Conservation (phyloP, 2,113 vertebrate species). For the Narcine bancroftii region DNA sequence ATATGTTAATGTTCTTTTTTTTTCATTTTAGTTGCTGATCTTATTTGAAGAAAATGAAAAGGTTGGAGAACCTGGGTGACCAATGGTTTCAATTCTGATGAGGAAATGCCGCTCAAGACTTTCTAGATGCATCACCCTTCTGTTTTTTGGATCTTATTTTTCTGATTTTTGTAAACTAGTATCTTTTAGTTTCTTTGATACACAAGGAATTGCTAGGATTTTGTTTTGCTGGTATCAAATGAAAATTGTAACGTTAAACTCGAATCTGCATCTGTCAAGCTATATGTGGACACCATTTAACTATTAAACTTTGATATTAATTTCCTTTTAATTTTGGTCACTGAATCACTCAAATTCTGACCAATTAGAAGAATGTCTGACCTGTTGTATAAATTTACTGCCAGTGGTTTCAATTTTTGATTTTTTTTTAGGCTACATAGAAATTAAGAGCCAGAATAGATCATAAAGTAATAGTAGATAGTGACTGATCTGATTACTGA, state of each 20-base stretch:
- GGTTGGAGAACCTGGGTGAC: not conserved
- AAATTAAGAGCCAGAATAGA: too few relatives aligned
- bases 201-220: not conserved
- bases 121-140: not conserved
- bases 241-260: not conserved
- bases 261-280: not conserved
- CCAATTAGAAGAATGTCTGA: too few relatives aligned
- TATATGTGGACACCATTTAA: not conserved
- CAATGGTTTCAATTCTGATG: not conserved
- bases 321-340: not conserved
- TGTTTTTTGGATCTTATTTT: not conserved
- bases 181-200: constrained; percentile 10
- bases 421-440: too few relatives aligned
- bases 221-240: not conserved
- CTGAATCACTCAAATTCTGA: too few relatives aligned
- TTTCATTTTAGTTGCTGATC: constrained; percentile 14
- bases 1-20: not conserved
- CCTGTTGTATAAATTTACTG: too few relatives aligned
- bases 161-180: not conserved
- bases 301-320: constrained; percentile 26
- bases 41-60: constrained; percentile 13
- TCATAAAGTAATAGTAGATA: too few relatives aligned
- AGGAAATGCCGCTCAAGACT: not conserved
- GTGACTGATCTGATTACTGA: too few relatives aligned
- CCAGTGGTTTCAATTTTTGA: too few relatives aligned